Base-by-base conservation (phyloP, 2,888 invertebrate genomes). In the Orthosia gothica region DNA sequence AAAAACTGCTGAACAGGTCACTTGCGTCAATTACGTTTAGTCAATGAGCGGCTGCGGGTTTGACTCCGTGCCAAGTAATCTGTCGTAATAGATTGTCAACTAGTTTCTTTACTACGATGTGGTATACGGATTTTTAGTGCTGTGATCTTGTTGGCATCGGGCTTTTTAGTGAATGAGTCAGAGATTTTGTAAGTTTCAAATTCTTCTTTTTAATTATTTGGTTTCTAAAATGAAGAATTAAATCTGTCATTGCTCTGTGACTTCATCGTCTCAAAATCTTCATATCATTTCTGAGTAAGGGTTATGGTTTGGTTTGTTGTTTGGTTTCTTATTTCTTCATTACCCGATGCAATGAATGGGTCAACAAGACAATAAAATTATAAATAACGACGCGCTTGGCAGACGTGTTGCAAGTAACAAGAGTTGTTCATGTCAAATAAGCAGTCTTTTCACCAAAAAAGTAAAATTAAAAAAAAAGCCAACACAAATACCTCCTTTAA, bases 31-130 rank as follows among this genome's bases (percentile, higher is more conserved):
- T 72, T 69, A 72, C 62, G 55, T 49, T 58, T 54, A 13, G 68
- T 82, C 78, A 82, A 85, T 89, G 82, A 75, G 82, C 59, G 49
- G 67, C 13, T n/a, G 45, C 3, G 12, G 68, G 75, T 68, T 90
- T 90, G 90, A 89, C 67, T 45, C 70, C 62, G 68, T 80, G 91
- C 89, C 91, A 91, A 88, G 68, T 79, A 79, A 85, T 85, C 11
- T 64, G 18, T 64, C 49, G 68, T 70, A 84, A 70, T 62, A 76
- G 62, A 82, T 54, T 70, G 76, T 76, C 70, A 32, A 76, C 32
- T 76, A 62, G 61, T 62, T 68, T 71, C 32, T 64, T 81, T 70
- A 70, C 67, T 81, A 74, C 74, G n/a, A 18, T 0, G 5, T 18
- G 15, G 26, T 16, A 62, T 9, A 23, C 47, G 1, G 23, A 1